phyloP scores from a whole-genome alignment of 2,888 invertebrate genomes.

The Liodrosophila aerea region DNA sequence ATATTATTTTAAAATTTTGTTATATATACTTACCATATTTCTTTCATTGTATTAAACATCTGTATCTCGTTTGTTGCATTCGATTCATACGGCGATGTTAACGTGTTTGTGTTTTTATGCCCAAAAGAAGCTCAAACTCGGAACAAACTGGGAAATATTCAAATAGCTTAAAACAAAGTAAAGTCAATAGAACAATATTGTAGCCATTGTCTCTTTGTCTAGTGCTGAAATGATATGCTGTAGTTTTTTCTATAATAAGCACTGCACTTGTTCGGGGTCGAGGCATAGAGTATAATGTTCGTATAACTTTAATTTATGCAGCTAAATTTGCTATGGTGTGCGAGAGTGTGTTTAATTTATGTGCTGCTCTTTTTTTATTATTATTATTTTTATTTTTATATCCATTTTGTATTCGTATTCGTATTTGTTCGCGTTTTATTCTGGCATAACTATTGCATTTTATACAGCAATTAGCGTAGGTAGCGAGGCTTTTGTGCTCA shows the following conservation, averaged over 20 bases:
- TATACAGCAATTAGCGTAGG: slow-evolving; percentile 55
- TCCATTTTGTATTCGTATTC: slow-evolving; percentile 3
- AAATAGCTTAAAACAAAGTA: slow-evolving; percentile 22
- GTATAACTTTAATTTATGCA: slow-evolving; percentile 49
- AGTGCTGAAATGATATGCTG: slow-evolving; percentile 35
- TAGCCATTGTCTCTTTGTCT: slow-evolving; percentile 34
- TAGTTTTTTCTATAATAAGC: background rate
- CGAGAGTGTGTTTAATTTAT: slow-evolving; percentile 30
- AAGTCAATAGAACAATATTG: slow-evolving; percentile 28
- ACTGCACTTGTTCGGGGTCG: slow-evolving; percentile 51
- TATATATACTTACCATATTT: no score
- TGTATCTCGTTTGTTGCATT: no score
- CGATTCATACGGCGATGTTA: no score
- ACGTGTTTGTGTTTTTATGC: no score
- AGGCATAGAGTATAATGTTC: slow-evolving; percentile 24
- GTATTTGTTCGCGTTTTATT: slow-evolving; percentile 14
- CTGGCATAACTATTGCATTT: slow-evolving; percentile 50
- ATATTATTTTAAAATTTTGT: no score
- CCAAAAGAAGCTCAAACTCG: no score
- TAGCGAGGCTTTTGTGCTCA: slow-evolving; percentile 41
- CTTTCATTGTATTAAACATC: no score
- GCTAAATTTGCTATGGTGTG: slow-evolving; percentile 19
- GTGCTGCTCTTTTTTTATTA: slow-evolving; percentile 12
- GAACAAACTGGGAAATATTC: no score
- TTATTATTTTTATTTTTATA: slow-evolving; percentile 9